Percentiles rank a stretch among this genome's conserved stretches.
Conservation (phyloP, 2,113 vertebrate genomes). For the Protobothrops mucrosquamatus region DNA sequence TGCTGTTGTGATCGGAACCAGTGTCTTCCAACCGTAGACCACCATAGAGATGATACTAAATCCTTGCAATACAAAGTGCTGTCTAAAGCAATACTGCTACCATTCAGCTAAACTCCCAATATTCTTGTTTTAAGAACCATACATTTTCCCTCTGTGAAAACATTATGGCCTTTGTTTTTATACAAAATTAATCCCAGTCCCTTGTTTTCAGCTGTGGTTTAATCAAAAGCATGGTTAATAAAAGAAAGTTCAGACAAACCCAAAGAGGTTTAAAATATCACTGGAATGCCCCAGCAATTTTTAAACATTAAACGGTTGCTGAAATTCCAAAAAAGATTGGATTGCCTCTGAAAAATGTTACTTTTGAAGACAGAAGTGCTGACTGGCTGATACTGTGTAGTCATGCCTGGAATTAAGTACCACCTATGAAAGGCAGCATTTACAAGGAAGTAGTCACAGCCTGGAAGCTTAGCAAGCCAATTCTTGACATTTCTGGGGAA, state of each 20-base stretch:
- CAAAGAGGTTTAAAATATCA: not conserved
- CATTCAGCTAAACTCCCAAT: not conserved
- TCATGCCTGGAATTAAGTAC: constrained; percentile 12
- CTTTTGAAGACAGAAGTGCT: constrained; percentile 32
- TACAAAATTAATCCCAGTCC: not conserved
- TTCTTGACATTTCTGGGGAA: not conserved
- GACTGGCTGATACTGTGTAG: not conserved
- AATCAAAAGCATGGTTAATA: not conserved
- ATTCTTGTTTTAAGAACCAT: not conserved
- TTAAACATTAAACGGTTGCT: not conserved
- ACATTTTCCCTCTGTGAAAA: not conserved
- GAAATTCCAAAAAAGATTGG: constrained; percentile 4
- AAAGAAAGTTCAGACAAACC: not conserved
- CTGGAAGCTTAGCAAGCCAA: not conserved
- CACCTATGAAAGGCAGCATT: not conserved
- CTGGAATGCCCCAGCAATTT: not conserved
- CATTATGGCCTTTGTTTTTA: not conserved
- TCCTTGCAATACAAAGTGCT: not conserved
- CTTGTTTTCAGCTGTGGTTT: not conserved
- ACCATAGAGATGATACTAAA: not conserved
- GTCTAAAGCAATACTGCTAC: not conserved
- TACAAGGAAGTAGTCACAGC: constrained; percentile 23
- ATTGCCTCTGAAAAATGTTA: constrained; percentile 13
- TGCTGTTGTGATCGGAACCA: not conserved
- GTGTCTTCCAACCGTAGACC: not conserved